Base-by-base conservation (phyloP, 2,797 vertebrate species). In the Discoglossus pictus region DNA sequence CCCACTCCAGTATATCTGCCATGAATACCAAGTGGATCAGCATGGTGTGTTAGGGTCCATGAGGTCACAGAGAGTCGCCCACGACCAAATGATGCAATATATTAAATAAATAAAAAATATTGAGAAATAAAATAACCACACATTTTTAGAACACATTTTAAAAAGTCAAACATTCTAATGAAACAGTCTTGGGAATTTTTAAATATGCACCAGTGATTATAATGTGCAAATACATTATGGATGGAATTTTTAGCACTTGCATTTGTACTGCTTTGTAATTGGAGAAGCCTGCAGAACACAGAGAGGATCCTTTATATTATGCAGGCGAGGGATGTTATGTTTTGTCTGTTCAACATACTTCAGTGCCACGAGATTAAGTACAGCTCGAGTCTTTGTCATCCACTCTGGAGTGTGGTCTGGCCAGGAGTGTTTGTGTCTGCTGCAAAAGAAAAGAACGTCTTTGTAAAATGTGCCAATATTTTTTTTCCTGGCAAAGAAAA, bases 381-480 rank as follows among this genome's bases (percentile, higher is more conserved):
- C 52, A 58, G 60, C 42, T 44, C 58, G 60, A 46, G 42, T 31
- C 36, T 68, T 59, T 64, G 52, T 71, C 61, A 64, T 71, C 52
- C 40, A 58, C 31, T 6, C 40, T 71, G 68, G 68, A 64, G 60
- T 58, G 60, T 20, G 52, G 52, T 71, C 59, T 56, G 60, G 47
- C 59, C 53, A 48, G 51, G 24, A 63, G 51, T 70, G 67, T 62
- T 70, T 70, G 59, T 17, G 59, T 70, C 68, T 71, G 68, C 51
- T 54, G 36, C 61, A 51, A n/a, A 42, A 43, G 46, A 64, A 70
- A 71, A 64, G 61, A 43, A 40, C 25, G 52, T 35, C 68, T 71
- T 71, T 71, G 68, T 71, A 71, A 55, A 61, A 39, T 63, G 61
- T 64, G 68, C 68, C 68, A 71, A 58, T 15, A 24, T 36, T 35